A percentile compares a stretch with the other conserved stretches of the same genome.
phyloP scores from a whole-genome alignment of 2,113 vertebrate species.

The Vidua chalybeata region DNA sequence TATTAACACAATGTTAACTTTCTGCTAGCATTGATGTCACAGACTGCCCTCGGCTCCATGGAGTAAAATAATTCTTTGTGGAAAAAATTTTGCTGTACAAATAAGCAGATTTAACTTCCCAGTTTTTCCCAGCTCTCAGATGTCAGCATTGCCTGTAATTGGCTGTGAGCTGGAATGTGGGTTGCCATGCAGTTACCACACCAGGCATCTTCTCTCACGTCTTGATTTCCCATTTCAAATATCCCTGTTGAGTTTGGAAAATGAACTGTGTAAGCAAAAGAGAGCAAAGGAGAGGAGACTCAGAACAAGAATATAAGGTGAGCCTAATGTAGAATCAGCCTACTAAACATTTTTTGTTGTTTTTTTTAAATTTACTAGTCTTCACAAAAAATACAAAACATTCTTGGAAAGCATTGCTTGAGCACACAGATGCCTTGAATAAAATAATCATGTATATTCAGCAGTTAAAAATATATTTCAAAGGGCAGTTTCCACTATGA shows the following conservation, averaged over 20 bases:
- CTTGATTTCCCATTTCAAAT: slow-evolving; percentile 39
- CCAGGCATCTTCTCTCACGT: slow-evolving; percentile 27
- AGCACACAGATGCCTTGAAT: background rate
- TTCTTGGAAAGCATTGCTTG: background rate
- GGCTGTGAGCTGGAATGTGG: slow-evolving; percentile 35
- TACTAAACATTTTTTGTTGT: background rate
- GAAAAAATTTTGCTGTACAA: slow-evolving; percentile 32
- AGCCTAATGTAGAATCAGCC: background rate
- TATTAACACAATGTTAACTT: background rate
- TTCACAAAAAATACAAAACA: background rate
- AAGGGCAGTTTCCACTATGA: background rate
- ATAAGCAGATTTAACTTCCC: slow-evolving; percentile 26
- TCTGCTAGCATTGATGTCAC: background rate
- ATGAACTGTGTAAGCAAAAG: background rate
- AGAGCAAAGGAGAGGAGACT: background rate
- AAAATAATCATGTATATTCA: background rate
- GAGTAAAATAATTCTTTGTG: slow-evolving; percentile 26
- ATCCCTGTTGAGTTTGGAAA: background rate
- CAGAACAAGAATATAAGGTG: background rate
- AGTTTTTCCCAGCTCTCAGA: slow-evolving; percentile 43
- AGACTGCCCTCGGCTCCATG: background rate
- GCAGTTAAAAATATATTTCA: background rate
- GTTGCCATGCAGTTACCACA: slow-evolving; percentile 38
- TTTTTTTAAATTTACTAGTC: background rate
- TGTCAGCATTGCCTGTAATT: slow-evolving; percentile 22